phyloP scores from a whole-genome alignment of 23 tunicate genomes.

The Ciona savignyi region DNA sequence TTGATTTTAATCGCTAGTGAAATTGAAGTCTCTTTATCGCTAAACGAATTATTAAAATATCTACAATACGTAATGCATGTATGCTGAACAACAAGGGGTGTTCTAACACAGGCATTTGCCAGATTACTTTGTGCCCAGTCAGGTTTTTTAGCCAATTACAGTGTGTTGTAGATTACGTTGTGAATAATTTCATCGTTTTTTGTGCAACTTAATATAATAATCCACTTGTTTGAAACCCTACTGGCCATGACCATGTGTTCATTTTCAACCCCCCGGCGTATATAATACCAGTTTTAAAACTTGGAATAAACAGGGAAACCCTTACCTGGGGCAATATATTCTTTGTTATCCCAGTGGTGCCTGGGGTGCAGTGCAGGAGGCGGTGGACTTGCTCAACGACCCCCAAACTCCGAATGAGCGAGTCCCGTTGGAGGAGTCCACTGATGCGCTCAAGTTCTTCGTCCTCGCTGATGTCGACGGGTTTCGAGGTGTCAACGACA shows the following conservation, averaged over 20 bases:
- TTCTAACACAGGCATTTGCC: too few species aligned
- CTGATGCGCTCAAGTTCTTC: constrained; percentile 89
- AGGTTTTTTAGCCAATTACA: too few species aligned
- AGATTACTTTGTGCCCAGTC: too few species aligned
- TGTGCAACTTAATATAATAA: background rate
- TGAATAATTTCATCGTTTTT: too few species aligned
- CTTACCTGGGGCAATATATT: constrained; percentile 64
- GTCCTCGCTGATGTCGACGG: constrained; percentile 84
- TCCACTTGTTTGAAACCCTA: background rate
- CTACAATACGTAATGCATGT: too few species aligned
- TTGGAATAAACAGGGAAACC: too few species aligned
- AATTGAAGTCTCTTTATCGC: too few species aligned
- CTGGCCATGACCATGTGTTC: background rate
- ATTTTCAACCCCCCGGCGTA: too few species aligned
- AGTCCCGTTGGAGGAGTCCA: constrained; percentile 71
- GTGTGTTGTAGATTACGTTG: too few species aligned
- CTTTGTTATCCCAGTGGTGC: constrained; percentile 80
- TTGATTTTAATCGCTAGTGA: background rate
- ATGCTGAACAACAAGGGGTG: too few species aligned
- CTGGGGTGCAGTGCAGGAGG: constrained; percentile 84
- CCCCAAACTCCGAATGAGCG: constrained; percentile 74
- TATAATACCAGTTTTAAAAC: too few species aligned
- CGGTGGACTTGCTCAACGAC: constrained; percentile 91
- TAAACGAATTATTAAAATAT: too few species aligned
- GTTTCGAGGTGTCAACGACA: constrained; percentile 49